Evolutionary conservation across 1,140 invertebrate genomes (phyloP), one percentile per base, ranked within the genome.

Genomic region (Trichoplusia ni): DNA sequence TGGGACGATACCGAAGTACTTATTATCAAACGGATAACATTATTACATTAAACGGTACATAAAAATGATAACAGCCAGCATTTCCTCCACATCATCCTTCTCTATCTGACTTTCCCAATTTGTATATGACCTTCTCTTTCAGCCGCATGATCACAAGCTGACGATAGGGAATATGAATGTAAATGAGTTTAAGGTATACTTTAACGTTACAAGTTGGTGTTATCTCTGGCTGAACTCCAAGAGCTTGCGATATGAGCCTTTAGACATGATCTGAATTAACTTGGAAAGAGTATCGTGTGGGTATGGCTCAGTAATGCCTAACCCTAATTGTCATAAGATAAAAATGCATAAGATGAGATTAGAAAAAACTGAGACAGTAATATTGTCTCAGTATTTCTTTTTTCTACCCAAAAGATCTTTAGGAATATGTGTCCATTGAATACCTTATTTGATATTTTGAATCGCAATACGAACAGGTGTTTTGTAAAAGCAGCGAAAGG

Each of bases 151-250:
- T 54, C 51, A 35, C 51, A 40, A 40, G 40, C 38, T 40, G 51
- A 27, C 33, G 51, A 54, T 54, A 54, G n/a, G 2, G 51, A 25
- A 54, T 54, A 54, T 54, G 35, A 54, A 54, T 54, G 51, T 37
- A 54, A 54, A 54, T 54, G 35, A 54, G 51, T 54, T 54, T 54
- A 54, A 54, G 51, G 51, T 54, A 14, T 54, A 40, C 35, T 54
- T 54, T 33, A 38, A 19, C 19, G 21, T 21, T 23, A 35, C 40
- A 54, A 38, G 29, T 37, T 54, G 35, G 29, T 40, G 33, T 54
- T 54, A 54, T 54, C 51, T 54, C 35, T 38, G 47, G 51, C 33
- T 54, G 33, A 27, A 54, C 49, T 54, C 33, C 51, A 38, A 25
- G 18, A 16, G 21, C 21, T 8, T 4, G 6, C 2, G 14, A 9